phyloP scores from a whole-genome alignment of 2,113 vertebrate species.

The Marmota flaviventris region DNA sequence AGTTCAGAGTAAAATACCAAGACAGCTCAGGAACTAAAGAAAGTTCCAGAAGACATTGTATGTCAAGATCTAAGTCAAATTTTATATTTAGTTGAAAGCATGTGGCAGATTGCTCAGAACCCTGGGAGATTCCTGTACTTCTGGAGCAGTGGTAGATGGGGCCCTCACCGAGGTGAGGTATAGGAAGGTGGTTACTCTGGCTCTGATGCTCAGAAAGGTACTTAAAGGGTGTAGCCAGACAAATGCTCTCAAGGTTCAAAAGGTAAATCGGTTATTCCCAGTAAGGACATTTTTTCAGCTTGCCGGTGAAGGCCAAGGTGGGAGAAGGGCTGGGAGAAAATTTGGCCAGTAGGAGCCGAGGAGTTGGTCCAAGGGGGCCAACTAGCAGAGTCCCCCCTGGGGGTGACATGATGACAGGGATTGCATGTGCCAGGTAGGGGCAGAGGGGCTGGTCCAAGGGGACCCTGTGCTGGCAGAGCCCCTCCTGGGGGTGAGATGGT shows the following conservation, averaged over 20 bases:
- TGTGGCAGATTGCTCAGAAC: not conserved
- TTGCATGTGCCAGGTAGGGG: too few relatives aligned
- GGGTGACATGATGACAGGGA: not conserved
- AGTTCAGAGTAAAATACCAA: not conserved
- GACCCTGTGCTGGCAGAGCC: not conserved
- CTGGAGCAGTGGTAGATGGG: not conserved
- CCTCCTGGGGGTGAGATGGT: not conserved
- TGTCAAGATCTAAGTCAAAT: not conserved
- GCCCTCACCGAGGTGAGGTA: not conserved
- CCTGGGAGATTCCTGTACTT: too few relatives aligned
- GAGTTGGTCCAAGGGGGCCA: not conserved
- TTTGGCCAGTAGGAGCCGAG: fast-evolving
- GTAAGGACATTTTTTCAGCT: slow-evolving; percentile 7
- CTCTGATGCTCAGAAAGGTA: not conserved
- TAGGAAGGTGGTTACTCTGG: fast-evolving
- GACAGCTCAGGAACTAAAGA: not conserved
- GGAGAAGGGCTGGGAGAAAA: not conserved
- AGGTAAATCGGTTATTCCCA: slow-evolving; percentile 22
- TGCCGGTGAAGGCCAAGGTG: not conserved
- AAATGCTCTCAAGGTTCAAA: not conserved
- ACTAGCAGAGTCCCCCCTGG: not conserved
- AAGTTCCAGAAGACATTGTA: not conserved
- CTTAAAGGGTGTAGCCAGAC: not conserved
- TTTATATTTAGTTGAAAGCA: not conserved
- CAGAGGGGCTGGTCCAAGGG: not conserved